These are phyloP conservation scores for Cebidichthys violaceus DNA, from an alignment of 2,113 vertebrate genomes.

Conservation along the genomic window DNA sequence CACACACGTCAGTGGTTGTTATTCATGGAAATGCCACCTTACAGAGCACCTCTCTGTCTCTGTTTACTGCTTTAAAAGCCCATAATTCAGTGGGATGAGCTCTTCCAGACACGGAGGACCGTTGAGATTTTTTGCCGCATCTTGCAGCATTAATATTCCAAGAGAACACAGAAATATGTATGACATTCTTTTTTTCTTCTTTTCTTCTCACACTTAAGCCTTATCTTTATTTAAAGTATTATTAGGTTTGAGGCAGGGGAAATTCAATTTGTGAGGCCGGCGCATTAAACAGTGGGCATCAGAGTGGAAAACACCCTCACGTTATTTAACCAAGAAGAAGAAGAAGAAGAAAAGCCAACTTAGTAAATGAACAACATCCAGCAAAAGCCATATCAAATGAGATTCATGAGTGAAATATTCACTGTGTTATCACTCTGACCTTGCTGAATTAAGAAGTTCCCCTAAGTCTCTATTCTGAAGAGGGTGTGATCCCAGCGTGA, in stretches of 20 bases:
- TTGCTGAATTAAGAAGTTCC: slow-evolving; percentile 31
- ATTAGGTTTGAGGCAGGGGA: slow-evolving; percentile 13
- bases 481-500: slow-evolving; percentile 8
- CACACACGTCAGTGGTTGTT: slow-evolving; percentile 52
- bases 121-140: slow-evolving; percentile 43
- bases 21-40: slow-evolving; percentile 63
- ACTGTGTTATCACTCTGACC: slow-evolving; percentile 25
- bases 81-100: slow-evolving; percentile 73
- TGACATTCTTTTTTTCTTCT: not conserved
- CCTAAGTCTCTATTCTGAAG: slow-evolving; percentile 42
- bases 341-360: slow-evolving; percentile 18
- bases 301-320: slow-evolving; percentile 7
- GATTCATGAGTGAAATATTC: slow-evolving; percentile 29
- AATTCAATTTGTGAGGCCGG: slow-evolving; percentile 29
- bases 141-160: slow-evolving; percentile 60
- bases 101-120: slow-evolving; percentile 50
- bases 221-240: slow-evolving; percentile 13
- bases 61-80: slow-evolving; percentile 68
- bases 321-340: slow-evolving; percentile 1
- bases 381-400: slow-evolving; percentile 9
- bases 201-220: slow-evolving; percentile 5
- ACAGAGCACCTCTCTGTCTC: slow-evolving; percentile 53
- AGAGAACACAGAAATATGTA: slow-evolving; percentile 32
- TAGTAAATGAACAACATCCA: slow-evolving; percentile 24
- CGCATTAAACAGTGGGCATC: slow-evolving; percentile 16